Percentiles rank a stretch among this genome's conserved stretches.
Evolutionary conservation across 1,140 invertebrate species (phyloP).

Genomic region (Drosophila nigromelanica): DNA sequence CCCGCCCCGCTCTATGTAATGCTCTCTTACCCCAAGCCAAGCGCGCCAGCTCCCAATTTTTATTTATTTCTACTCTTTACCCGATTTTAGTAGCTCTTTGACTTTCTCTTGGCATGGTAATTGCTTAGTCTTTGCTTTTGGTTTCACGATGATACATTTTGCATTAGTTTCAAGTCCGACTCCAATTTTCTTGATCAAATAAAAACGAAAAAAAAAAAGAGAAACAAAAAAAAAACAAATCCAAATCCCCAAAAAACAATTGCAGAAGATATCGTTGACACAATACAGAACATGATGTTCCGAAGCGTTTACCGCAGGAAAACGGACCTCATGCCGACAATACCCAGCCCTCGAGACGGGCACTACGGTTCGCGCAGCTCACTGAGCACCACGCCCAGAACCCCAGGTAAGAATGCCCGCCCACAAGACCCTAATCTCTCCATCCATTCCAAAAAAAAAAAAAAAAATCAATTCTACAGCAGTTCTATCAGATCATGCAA

Average conservation of each 20-base stretch:
- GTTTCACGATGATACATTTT: conserved; percentile 47
- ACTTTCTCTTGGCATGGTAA: conserved; percentile 40
- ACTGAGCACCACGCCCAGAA: conserved; percentile 87
- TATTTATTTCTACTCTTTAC: conserved; percentile 11
- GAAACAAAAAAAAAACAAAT: conserved; percentile 7
- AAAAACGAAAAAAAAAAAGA: conserved; percentile 28
- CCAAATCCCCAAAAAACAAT: conserved; percentile 57
- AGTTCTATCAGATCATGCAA: conserved; percentile 1
- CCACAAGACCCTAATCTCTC: conserved; percentile 1
- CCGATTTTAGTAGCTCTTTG: conserved; percentile 37
- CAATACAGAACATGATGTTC: conserved; percentile 85
- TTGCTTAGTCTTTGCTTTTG: conserved; percentile 47
- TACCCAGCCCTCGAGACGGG: conserved; percentile 90
- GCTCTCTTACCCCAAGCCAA: conserved; percentile 1
- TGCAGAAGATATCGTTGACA: conserved; percentile 84
- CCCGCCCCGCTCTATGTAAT: conserved; percentile 17
- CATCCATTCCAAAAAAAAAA: conserved; percentile 2
- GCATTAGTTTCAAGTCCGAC: conserved; percentile 44
- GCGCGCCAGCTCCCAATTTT: conserved; percentile 9
- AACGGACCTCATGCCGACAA: conserved; percentile 95
- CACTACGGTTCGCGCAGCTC: conserved; percentile 85
- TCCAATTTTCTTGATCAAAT: conserved; percentile 35
- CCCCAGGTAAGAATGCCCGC: conserved; percentile 86
- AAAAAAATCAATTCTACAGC: conserved; percentile 15
- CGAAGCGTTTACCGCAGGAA: conserved; percentile 90